Base-by-base conservation (phyloP, 2,113 vertebrate species). In the Thamnaconus septentrionalis region DNA sequence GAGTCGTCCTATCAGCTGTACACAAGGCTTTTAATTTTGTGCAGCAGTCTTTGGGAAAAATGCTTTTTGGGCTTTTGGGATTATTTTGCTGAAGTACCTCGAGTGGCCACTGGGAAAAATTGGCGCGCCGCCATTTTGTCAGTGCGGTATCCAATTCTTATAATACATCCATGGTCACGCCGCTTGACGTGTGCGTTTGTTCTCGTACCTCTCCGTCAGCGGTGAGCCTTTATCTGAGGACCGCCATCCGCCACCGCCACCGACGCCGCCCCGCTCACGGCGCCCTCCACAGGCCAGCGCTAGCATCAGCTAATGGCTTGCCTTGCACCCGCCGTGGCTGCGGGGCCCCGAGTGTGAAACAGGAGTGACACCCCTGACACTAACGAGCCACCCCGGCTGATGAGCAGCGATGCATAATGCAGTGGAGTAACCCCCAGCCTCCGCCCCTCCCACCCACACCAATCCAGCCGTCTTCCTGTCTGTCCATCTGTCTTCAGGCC, bases 381-480 rank as follows among this genome's bases (percentile, higher is more conserved):
- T 56, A 66, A 56, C 79, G 55, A 78, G 60, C 59, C 63, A 64
- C 73, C 56, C 73, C 9, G 56, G 71, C 73, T 60, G 82, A 73
- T 57, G 73, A 79, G 79, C 76, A 50, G 49, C 54, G 45, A 87
- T 87, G 84, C 81, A 88, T 88, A 78, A 88, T 88, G 85, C 81
- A 87, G 83, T 53, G 86, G 53, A 49, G 41, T 42, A 78, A 56
- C 78, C 75, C 66, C 62, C 82, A 71, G 71, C 44, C 10, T 69
- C 56, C 9, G 0, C 44, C 56, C 48, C 45, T 47, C 61, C 56
- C 8, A 6, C 46, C 3, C 9, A 7, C 46, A 48, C 47, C 7
- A 48, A 49, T 66, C 41, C 48, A 12, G 12, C 64, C 53, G 40
- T 18, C 48, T 59, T 55, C 66, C 45, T 18, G n/a, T 45, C 45